A percentile compares a stretch with the other conserved stretches of the same genome.
phyloP scores from a whole-genome alignment of 2,797 vertebrate genomes.

The Lates japonicus region DNA sequence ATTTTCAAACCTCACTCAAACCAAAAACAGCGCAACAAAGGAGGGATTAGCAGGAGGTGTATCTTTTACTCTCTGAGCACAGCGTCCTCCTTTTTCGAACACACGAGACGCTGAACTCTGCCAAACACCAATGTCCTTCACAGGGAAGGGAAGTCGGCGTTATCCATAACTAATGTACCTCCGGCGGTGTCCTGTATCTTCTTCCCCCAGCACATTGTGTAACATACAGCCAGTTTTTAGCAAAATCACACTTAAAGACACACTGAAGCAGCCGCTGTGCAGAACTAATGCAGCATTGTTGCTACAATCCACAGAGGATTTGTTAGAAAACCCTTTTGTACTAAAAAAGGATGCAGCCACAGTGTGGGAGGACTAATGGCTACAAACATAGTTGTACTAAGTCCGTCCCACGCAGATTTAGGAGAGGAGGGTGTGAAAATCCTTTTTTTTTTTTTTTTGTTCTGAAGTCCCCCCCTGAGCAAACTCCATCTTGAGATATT shows the following conservation, averaged over 20 bases:
- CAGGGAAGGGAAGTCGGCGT: constrained; percentile 35
- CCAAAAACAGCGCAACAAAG: constrained; percentile 24
- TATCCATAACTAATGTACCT: constrained; percentile 53
- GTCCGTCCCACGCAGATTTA: constrained; percentile 53
- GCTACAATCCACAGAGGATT: constrained; percentile 50
- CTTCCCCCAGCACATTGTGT: constrained; percentile 19
- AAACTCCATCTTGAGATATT: constrained; percentile 57
- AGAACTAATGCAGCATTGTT: constrained; percentile 41
- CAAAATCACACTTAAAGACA: constrained; percentile 40
- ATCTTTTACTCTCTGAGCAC: constrained; percentile 24
- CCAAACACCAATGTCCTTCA: constrained; percentile 47
- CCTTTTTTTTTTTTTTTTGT: background rate
- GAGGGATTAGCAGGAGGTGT: constrained; percentile 34
- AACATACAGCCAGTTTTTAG: constrained; percentile 23
- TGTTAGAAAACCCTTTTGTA: constrained; percentile 53
- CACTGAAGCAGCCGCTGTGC: constrained; percentile 16
- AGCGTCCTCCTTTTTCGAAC: constrained; percentile 40
- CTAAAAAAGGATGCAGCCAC: constrained; percentile 51
- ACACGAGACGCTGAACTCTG: constrained; percentile 40
- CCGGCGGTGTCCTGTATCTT: constrained; percentile 48
- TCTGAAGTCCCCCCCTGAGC: constrained; percentile 23
- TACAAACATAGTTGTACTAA: constrained; percentile 50
- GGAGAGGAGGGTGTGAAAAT: constrained; percentile 46
- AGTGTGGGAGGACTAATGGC: constrained; percentile 56
- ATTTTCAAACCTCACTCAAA: constrained; percentile 19